Evolutionary conservation across 2,797 vertebrate genomes (phyloP), one percentile per base, ranked within the genome.

Genomic region (Sardinella longiceps): DNA sequence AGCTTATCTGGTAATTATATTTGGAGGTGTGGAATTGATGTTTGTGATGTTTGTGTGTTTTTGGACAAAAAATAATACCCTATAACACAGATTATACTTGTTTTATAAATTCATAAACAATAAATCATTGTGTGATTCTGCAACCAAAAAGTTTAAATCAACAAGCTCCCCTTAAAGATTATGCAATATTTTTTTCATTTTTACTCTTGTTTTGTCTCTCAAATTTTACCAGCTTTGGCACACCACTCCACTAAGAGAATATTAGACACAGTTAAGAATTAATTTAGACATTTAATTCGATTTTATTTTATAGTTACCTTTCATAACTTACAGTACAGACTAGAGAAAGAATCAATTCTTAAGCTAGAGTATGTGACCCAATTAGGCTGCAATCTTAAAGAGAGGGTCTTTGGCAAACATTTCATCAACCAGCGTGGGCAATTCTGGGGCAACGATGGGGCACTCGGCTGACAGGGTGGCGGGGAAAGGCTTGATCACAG

Each of bases 321-420:
- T 77, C 82, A 74, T 60, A 70, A 81, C 46, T 80, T 48, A 33
- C 10, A 70, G 28, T 74, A 28, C 46, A 25, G 70, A 37, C 33
- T 77, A 43, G 33, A 43, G 18, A 77, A 10, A 77, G 25, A 74
- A 37, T 77, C 70, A 5, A 77, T 77, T 74, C 30, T 74, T 43
- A 77, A 20, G 33, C 15, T 77, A 39, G 5, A 43, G 37, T 7
- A 20, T n/a, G n/a, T 39, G 70, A 43, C 39, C 7, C 15, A 43
- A 43, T 77, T 37, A 77, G 20, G 70, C 70, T 66, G 12, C 28
- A 5, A 63, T 0, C 58, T 93, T 91, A 84, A 96, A 95, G 33
- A 83, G 0, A 3, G 91, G 90, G 28, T 95, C 95, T 77, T 94
- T 89, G 0, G 33, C 12, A 28, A 95, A 91, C 60, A 93, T 0